Evolutionary conservation across 2,797 vertebrate species (phyloP), one percentile per base, ranked within the genome.

Genomic region (Sylvia borin): DNA sequence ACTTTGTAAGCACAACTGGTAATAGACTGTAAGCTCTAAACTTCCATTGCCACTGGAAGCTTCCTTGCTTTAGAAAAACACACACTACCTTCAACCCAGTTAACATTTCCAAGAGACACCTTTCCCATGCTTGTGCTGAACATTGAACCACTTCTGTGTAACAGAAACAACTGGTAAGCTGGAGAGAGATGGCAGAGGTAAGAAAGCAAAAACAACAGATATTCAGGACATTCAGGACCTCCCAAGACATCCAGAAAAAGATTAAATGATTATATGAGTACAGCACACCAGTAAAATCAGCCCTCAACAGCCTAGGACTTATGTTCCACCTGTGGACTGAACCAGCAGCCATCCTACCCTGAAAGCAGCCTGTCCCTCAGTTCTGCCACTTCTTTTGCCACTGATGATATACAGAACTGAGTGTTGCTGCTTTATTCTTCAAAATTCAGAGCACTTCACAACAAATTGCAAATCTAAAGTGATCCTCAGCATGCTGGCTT

Each of bases 401-500:
- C 0, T 45, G 48, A 60, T 25, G 11, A 50, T 61, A 40, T 7
- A n/a, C 31, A 20, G 34, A 58, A 65, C 53, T 75, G n/a, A 83
- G 45, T 13, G 21, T 18, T 16, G 19, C n/a, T 81, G 48, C 87
- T 94, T 90, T 73, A 60, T 78, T 92, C 84, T 85, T 75, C 38
- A 92, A 73, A 91, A 95, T 53, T 38, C 83, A 74, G 74, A 90
- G 54, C 67, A 60, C 53, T 74, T 87, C 29, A 55, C 62, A 13
- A n/a, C 71, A 79, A 85, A 96, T 72, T 84, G 77, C 86, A 90
- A 80, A 75, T 66, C 66, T 88, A 1, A 91, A 88, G 60, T 38
- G 47, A 40, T 92, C 87, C 87, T 75, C 50, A 58, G 89, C 9
- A 1, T 61, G 82, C 91, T 87, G 82, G 76, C 75, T 93, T 97